A percentile compares a stretch with the other conserved stretches of the same genome.
Evolutionary conservation across 2,888 invertebrate genomes (phyloP).

Genomic region (Parelbella ahira): DNA sequence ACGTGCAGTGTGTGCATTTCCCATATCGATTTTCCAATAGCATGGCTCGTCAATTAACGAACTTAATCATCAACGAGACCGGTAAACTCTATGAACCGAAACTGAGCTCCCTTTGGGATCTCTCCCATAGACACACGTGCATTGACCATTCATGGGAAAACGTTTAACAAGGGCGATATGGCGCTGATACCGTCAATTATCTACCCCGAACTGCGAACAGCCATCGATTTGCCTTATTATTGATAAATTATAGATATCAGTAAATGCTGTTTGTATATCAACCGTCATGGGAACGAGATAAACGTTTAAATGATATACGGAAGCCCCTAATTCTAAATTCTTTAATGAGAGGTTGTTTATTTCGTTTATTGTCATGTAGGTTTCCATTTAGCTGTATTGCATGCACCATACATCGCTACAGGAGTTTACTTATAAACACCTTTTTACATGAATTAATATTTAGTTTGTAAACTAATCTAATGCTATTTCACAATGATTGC

Average conservation of each 20-base stretch:
- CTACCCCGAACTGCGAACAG: constrained; percentile 47
- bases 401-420: too few relatives aligned
- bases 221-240: constrained; percentile 41
- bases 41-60: constrained; percentile 15
- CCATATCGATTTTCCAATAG: constrained; percentile 16
- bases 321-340: constrained; percentile 2
- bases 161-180: constrained; percentile 69
- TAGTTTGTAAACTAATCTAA: too few relatives aligned
- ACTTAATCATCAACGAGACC: constrained; percentile 21
- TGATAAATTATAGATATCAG: constrained; percentile 49
- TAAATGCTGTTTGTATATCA: constrained; percentile 34
- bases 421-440: too few relatives aligned
- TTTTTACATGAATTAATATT: too few relatives aligned
- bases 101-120: constrained; percentile 24
- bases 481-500: too few relatives aligned
- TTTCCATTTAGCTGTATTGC: too few relatives aligned
- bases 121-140: constrained; percentile 43
- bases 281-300: constrained; percentile 41
- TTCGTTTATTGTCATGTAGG: too few relatives aligned
- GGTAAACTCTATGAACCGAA: constrained; percentile 31
- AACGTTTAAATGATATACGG: not conserved
- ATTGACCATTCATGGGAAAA: constrained; percentile 56
- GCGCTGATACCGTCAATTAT: constrained; percentile 63
- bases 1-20: constrained; percentile 14
- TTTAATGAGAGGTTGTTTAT: too few relatives aligned